Percentiles rank a stretch among this genome's conserved stretches.
Conservation (phyloP, 2,797 vertebrate genomes). For the Bradypus variegatus region DNA sequence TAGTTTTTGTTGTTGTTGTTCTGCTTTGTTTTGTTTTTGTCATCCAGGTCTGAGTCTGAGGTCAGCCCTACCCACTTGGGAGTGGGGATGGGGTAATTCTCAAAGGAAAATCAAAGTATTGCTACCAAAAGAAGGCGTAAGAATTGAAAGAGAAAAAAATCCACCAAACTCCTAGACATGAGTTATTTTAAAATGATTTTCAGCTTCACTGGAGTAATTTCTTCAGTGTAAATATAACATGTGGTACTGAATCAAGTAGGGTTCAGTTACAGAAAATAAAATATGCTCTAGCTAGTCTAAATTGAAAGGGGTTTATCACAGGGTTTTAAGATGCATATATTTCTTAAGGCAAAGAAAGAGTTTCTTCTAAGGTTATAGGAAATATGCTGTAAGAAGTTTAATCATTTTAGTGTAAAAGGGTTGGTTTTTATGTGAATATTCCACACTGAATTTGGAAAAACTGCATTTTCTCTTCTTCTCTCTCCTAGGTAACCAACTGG, state of each 20-base stretch:
- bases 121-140: neutral
- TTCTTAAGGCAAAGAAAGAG: slow-evolving; percentile 61
- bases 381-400: slow-evolving; percentile 61
- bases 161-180: neutral
- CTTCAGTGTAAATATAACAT: slow-evolving; percentile 8
- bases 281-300: slow-evolving; percentile 43
- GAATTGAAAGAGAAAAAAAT: neutral
- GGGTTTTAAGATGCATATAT: slow-evolving; percentile 51
- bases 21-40: neutral
- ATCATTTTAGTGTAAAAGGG: slow-evolving; percentile 58
- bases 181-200: slow-evolving; percentile 41
- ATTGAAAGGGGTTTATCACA: slow-evolving; percentile 57
- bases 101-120: neutral
- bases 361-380: slow-evolving; percentile 62
- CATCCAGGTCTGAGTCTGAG: neutral
- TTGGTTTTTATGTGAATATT: slow-evolving; percentile 59
- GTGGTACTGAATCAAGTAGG: slow-evolving; percentile 26
- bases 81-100: neutral
- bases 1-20: too few species aligned
- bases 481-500: neutral
- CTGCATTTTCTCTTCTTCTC: slow-evolving; percentile 43
- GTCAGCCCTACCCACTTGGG: neutral
- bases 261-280: slow-evolving; percentile 45
- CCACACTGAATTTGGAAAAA: slow-evolving; percentile 40
- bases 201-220: slow-evolving; percentile 45